phyloP scores from a whole-genome alignment of 1,140 invertebrate genomes.

The Pseudachorutes palmiensis region DNA sequence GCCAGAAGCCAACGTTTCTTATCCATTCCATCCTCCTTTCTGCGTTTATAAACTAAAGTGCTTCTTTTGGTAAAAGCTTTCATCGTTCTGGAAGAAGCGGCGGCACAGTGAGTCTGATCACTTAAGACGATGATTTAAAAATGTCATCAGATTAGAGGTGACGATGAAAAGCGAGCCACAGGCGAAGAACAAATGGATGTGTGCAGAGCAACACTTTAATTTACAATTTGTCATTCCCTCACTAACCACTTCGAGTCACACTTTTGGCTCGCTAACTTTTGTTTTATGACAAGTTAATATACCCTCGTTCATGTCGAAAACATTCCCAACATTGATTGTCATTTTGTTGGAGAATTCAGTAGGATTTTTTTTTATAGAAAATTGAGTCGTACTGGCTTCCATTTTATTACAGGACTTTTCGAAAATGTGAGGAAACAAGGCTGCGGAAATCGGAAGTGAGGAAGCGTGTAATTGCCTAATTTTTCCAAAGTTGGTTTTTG shows the following conservation, averaged over 20 bases:
- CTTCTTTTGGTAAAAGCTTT: conserved; percentile 1
- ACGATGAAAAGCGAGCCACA: background rate
- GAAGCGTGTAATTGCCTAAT: no score
- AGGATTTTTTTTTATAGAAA: no score
- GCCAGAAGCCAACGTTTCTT: background rate
- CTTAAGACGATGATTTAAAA: background rate
- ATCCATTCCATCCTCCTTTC: background rate
- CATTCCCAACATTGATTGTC: no score
- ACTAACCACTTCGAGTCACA: background rate
- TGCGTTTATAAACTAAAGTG: background rate
- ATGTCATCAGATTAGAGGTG: background rate
- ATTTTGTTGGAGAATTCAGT: no score
- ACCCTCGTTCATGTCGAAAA: no score
- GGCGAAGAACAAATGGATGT: background rate
- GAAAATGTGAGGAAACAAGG: no score
- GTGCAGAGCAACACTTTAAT: background rate
- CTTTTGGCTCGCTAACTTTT: background rate
- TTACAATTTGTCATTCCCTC: background rate
- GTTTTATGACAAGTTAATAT: no score
- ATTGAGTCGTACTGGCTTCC: no score
- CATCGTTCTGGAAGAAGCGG: background rate
- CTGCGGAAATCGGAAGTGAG: no score
- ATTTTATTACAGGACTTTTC: no score
- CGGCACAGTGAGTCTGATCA: background rate
- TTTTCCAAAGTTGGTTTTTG: no score